Base-by-base conservation (phyloP, 2,888 invertebrate genomes). In the Drepanosiphum platanoidis region DNA sequence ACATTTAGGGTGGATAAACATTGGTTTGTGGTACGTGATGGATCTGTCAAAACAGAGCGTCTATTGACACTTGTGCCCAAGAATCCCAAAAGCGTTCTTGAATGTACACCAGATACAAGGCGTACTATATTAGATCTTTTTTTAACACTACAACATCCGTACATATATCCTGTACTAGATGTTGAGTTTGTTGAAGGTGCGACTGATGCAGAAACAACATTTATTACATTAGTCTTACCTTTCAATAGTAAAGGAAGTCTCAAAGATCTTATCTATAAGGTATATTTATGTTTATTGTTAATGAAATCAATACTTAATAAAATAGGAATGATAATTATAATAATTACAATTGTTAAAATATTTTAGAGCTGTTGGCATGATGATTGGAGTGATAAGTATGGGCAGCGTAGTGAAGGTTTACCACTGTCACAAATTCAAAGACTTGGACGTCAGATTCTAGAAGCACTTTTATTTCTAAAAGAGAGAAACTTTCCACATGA, bases 21-120 rank as follows among this genome's bases (percentile, higher is more conserved):
- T 90, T 97, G 97, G 97, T 97, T 97, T 90, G 93, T 95, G 39
- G 94, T 97, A 86, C 94, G 94, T 88, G 97, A 97, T 90, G 93
- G 93, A 88, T 93, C 94, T 79, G 92, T 94, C 87, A 94, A 94
- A 89, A 94, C 95, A 0, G 94, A 95, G 89, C 91, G 95, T 88
- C 91, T 96, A 75, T 91, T 96, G 87, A 94, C 94, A 34, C 90
- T 95, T 90, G 94, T 93, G 18, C 90, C 90, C 5, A 88, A 90
- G 90, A 92, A 91, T 91, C 89, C 93, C 93, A 92, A 92, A 88
- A 94, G 94, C 88, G 80, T 86, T 36, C 92, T 95, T 88, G 93
- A 93, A 88, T 93, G 93, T 87, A 92, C 92, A 86, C 92, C 93
- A 34, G 91, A 92, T 58, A 94, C 94, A 1, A 91, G 93, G 83